These are phyloP conservation scores for Macroglossus sobrinus DNA, from an alignment of 2,113 vertebrate species.

Conservation along the genomic window DNA sequence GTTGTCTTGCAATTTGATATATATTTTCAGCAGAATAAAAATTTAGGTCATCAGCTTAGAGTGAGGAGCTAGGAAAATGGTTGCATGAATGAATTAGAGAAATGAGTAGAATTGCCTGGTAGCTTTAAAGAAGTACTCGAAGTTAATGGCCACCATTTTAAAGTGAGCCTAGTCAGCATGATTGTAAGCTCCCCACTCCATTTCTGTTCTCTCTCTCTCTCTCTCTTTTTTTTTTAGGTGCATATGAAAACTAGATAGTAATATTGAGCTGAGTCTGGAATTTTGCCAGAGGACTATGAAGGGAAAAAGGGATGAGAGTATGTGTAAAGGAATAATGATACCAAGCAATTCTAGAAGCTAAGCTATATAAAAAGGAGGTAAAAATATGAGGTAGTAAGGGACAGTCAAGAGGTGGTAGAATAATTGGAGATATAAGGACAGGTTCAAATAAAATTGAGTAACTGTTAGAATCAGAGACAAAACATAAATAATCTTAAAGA, in stretches of 20 bases:
- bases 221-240: no score
- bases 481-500: neutral
- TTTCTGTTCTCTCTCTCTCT: neutral
- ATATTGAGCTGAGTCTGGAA: neutral
- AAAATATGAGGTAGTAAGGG: neutral
- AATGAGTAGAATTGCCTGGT: neutral
- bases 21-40: neutral
- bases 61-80: neutral
- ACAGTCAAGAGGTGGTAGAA: neutral
- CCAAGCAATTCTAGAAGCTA: neutral
- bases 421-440: neutral
- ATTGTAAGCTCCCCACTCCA: neutral
- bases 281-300: neutral
- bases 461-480: neutral
- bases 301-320: neutral
- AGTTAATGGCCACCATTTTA: neutral
- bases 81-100: neutral
- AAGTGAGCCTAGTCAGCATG: neutral
- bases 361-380: neutral
- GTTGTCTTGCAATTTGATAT: neutral
- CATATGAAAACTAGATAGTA: neutral
- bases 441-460: neutral
- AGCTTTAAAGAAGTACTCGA: neutral
- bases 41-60: neutral
- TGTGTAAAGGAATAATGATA: neutral